Conservation (phyloP, 2,113 vertebrate genomes). For the Pungitius pungitius region DNA sequence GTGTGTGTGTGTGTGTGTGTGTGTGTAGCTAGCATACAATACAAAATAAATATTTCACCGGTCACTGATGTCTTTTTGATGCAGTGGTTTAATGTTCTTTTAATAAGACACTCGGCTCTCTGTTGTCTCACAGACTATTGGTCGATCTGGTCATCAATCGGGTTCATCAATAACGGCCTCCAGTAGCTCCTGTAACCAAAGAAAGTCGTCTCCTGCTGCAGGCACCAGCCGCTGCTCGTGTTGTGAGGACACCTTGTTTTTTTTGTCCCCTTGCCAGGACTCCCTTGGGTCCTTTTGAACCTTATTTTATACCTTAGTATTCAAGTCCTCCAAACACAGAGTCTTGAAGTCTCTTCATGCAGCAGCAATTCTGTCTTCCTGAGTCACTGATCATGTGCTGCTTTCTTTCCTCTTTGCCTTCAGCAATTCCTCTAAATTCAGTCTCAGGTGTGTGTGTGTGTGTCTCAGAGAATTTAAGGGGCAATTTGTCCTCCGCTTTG, state of each 20-base stretch:
- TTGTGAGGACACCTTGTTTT: too few relatives aligned
- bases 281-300: too few relatives aligned
- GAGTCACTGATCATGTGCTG: background rate
- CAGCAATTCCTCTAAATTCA: background rate
- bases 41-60: slow-evolving; percentile 22
- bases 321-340: too few relatives aligned
- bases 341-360: too few relatives aligned
- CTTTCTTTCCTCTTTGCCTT: background rate
- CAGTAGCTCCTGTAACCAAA: too few relatives aligned
- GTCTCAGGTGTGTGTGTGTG: slow-evolving; percentile 5
- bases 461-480: background rate
- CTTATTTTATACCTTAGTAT: too few relatives aligned
- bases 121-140: too few relatives aligned
- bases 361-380: background rate
- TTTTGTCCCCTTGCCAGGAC: too few relatives aligned
- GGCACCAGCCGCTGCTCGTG: too few relatives aligned
- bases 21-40: slow-evolving; percentile 2
- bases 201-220: too few relatives aligned
- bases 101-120: background rate
- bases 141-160: too few relatives aligned
- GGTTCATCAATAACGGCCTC: too few relatives aligned
- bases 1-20: slow-evolving; percentile 18
- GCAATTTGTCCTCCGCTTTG: background rate
- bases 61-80: background rate
- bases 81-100: slow-evolving; percentile 24